Percentiles rank a stretch among this genome's conserved stretches.
phyloP scores from a whole-genome alignment of 1,140 invertebrate species.

The Diorhabda carinulata region DNA sequence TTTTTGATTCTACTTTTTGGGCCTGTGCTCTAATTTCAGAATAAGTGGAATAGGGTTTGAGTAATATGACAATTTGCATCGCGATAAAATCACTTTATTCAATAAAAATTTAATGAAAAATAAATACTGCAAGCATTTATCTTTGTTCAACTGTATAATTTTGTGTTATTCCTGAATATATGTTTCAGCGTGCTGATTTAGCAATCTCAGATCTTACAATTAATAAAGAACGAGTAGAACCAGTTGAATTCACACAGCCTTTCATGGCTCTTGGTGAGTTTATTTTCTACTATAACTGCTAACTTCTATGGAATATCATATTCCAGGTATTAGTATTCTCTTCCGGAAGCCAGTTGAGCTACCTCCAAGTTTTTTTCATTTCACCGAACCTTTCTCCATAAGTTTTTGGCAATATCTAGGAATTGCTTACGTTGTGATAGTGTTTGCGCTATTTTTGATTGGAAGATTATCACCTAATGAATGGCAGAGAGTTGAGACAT shows the following conservation, averaged over 20 bases:
- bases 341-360: slow-evolving; percentile 66
- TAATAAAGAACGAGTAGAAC: slow-evolving; percentile 76
- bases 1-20: too few relatives aligned
- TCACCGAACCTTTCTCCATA: slow-evolving; percentile 71
- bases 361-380: slow-evolving; percentile 71
- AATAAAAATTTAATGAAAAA: too few relatives aligned
- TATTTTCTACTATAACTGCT: not conserved
- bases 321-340: slow-evolving; percentile 66
- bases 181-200: slow-evolving; percentile 61
- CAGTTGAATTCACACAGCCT: slow-evolving; percentile 85
- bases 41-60: too few relatives aligned
- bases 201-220: slow-evolving; percentile 89
- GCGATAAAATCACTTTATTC: too few relatives aligned
- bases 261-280: slow-evolving; percentile 81
- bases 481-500: slow-evolving; percentile 52
- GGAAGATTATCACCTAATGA: slow-evolving; percentile 69
- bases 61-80: too few relatives aligned
- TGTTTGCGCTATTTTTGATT: slow-evolving; percentile 66
- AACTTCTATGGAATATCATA: not conserved
- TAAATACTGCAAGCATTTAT: too few relatives aligned
- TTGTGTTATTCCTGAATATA: not conserved
- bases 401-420: slow-evolving; percentile 77
- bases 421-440: slow-evolving; percentile 72
- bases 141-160: too few relatives aligned
- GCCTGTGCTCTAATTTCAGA: too few relatives aligned